Evolutionary conservation across 2,113 vertebrate genomes (phyloP).

Genomic region (Polypterus bichir): DNA sequence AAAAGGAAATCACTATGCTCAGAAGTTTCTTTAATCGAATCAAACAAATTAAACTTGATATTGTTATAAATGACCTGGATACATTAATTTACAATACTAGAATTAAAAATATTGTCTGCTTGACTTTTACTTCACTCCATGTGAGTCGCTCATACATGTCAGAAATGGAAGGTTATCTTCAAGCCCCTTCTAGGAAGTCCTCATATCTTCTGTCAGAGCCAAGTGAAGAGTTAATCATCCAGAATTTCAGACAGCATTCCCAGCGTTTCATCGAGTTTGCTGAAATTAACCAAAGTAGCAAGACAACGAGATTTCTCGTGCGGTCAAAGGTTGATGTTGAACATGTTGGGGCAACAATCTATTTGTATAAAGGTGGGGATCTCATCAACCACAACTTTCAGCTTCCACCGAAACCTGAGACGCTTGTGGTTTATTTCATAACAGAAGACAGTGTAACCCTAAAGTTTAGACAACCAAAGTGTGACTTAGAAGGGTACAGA

Average conservation of each 20-base stretch:
- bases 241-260: background rate
- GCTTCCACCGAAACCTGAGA: constrained; percentile 14
- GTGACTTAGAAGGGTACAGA: background rate
- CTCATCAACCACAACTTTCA: constrained; percentile 9
- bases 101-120: constrained; percentile 13
- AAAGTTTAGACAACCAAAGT: background rate
- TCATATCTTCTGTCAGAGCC: background rate
- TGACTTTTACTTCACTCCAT: constrained; percentile 18
- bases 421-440: background rate
- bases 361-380: constrained; percentile 10
- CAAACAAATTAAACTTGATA: background rate
- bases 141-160: constrained; percentile 12
- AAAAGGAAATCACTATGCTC: constrained; percentile 11
- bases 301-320: constrained; percentile 6
- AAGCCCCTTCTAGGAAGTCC: background rate
- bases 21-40: background rate
- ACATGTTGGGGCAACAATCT: constrained; percentile 11
- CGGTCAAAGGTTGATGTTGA: constrained; percentile 7
- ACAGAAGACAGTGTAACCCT: background rate
- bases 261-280: background rate
- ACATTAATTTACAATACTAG: background rate
- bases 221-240: background rate
- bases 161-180: constrained; percentile 9
- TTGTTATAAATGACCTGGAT: constrained; percentile 5
- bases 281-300: background rate